These are phyloP conservation scores for Chauna torquata DNA, from an alignment of 2,113 vertebrate species.

Conservation along the genomic window DNA sequence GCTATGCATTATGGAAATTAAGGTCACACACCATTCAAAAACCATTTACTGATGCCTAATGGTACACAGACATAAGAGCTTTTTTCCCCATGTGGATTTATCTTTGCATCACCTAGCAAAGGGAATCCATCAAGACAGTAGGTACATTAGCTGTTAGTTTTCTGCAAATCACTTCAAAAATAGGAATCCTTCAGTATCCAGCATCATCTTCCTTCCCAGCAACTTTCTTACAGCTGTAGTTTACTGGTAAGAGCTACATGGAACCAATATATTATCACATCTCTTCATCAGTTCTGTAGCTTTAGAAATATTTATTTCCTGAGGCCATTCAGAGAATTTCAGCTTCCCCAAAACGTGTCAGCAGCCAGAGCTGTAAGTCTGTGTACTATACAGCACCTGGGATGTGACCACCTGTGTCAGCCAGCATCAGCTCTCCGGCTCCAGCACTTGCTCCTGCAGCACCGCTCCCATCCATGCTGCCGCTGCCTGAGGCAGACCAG, in stretches of 20 bases:
- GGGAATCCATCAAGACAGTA: not conserved
- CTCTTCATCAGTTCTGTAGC: not conserved
- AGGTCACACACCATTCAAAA: not conserved
- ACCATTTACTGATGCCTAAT: not conserved
- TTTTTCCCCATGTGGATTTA: not conserved
- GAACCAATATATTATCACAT: not conserved
- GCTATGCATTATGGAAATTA: not conserved
- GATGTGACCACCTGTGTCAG: not conserved
- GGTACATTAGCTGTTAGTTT: not conserved
- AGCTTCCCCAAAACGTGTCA: not conserved
- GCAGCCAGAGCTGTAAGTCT: not conserved
- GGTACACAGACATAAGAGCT: not conserved
- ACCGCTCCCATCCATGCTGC: not conserved
- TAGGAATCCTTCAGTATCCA: not conserved
- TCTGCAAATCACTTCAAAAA: not conserved
- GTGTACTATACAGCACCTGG: not conserved
- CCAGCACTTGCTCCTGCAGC: not conserved
- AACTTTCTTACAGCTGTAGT: not conserved
- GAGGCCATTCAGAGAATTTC: not conserved
- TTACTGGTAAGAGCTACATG: not conserved
- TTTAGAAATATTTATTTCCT: conserved; percentile 3
- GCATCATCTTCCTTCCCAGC: not conserved
- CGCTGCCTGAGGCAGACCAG: not conserved
- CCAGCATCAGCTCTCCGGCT: not conserved
- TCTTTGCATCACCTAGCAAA: not conserved